A percentile compares a stretch with the other conserved stretches of the same genome.
phyloP scores from a whole-genome alignment of 1,140 invertebrate genomes.

The Ceratina australensis region DNA sequence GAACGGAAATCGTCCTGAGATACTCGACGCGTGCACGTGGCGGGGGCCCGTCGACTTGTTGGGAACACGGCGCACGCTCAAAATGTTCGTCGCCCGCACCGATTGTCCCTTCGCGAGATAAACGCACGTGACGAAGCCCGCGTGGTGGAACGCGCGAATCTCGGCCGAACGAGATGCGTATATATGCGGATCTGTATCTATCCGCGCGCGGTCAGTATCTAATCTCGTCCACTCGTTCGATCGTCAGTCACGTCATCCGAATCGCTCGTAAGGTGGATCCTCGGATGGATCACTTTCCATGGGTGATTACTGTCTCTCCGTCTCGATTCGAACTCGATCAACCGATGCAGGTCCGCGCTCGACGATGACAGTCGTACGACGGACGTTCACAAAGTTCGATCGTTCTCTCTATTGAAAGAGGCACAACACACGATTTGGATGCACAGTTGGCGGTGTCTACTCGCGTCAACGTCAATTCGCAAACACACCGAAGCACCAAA shows the following conservation, averaged over 20 bases:
- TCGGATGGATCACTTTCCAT: conserved; percentile 76
- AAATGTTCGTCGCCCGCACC: conserved; percentile 36
- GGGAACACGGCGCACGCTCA: conserved; percentile 50
- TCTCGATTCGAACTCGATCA: background rate
- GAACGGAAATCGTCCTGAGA: background rate
- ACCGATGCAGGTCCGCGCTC: background rate
- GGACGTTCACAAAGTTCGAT: conserved; percentile 30
- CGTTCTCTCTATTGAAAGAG: conserved; percentile 3
- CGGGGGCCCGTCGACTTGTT: background rate
- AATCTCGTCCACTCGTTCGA: background rate
- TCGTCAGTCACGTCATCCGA: conserved; percentile 66
- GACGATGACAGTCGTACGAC: background rate
- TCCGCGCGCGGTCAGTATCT: background rate
- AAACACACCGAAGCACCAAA: conserved; percentile 30
- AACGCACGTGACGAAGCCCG: conserved; percentile 37
- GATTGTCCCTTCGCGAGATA: conserved; percentile 21
- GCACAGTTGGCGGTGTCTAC: conserved; percentile 13
- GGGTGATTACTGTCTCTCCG: conserved; percentile 38
- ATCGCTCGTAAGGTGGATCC: conserved; percentile 73
- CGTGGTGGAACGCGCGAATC: background rate
- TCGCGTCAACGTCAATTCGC: background rate
- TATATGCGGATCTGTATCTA: background rate
- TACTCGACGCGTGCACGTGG: conserved; percentile 44
- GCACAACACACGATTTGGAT: conserved; percentile 30
- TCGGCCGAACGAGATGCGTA: background rate